Conservation (phyloP, 2,888 invertebrate species). For the Tetramorium bicarinatum region DNA sequence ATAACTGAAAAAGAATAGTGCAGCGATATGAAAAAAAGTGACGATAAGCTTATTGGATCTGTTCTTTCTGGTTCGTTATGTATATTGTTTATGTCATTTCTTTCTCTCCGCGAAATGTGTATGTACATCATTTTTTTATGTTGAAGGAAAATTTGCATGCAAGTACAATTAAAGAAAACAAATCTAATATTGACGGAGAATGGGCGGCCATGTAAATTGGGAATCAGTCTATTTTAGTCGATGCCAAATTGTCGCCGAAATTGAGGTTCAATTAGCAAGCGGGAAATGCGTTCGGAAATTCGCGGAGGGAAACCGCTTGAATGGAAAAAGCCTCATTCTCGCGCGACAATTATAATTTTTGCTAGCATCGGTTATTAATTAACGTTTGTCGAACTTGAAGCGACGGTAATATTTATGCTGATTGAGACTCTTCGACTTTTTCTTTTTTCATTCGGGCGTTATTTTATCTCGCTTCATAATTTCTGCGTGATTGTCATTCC, state of each 20-base stretch:
- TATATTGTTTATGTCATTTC: background rate
- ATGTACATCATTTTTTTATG: background rate
- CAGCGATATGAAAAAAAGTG: constrained; percentile 19
- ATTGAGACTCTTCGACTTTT: constrained; percentile 29
- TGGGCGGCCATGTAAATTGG: constrained; percentile 11
- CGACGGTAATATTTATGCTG: constrained; percentile 20
- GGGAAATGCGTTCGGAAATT: constrained; percentile 42
- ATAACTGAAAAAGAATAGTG: constrained; percentile 41
- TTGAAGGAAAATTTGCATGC: background rate
- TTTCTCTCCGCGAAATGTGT: background rate
- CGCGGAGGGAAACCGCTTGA: background rate
- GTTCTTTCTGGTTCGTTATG: constrained; percentile 3
- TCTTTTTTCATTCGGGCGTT: background rate
- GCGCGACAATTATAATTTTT: constrained; percentile 46
- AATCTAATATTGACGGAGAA: background rate
- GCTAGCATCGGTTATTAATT: constrained; percentile 34
- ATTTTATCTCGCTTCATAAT: constrained; percentile 34
- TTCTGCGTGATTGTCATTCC: constrained; percentile 36
- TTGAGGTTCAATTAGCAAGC: constrained; percentile 47
- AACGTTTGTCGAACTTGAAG: constrained; percentile 32
- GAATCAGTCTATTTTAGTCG: constrained; percentile 45
- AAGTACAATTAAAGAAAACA: background rate
- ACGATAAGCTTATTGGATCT: constrained; percentile 40
- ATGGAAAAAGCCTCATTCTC: constrained; percentile 21
- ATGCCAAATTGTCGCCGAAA: constrained; percentile 39